Evolutionary conservation across 2,888 invertebrate species (phyloP).

Genomic region (Microdon myrmicae): DNA sequence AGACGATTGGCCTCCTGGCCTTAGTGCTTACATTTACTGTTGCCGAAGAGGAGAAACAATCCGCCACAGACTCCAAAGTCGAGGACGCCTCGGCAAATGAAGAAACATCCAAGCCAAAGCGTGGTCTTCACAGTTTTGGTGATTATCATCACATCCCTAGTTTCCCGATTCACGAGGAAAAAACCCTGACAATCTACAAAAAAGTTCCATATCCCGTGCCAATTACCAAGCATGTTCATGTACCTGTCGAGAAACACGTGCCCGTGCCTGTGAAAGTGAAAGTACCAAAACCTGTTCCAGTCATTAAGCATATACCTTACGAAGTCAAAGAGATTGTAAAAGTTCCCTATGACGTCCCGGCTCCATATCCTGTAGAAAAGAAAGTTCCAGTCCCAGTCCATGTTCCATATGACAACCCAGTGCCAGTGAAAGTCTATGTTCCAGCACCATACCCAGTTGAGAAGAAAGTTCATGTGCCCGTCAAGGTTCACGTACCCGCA

Average conservation of each 20-base stretch:
- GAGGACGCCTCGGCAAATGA: conserved; percentile 68
- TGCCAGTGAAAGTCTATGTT: conserved; percentile 77
- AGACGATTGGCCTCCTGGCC: conserved; percentile 67
- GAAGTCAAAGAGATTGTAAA: conserved; percentile 83
- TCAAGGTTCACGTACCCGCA: conserved; percentile 80
- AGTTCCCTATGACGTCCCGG: conserved; percentile 81
- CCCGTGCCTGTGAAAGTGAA: conserved; percentile 73
- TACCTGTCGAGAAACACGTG: conserved; percentile 74
- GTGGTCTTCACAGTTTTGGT: conserved; percentile 74
- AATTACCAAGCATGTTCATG: conserved; percentile 72
- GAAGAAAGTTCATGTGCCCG: conserved; percentile 76
- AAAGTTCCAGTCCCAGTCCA: conserved; percentile 80
- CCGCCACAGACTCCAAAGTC: conserved; percentile 68
- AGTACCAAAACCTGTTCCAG: conserved; percentile 78
- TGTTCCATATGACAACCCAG: conserved; percentile 80
- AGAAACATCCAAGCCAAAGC: conserved; percentile 78
- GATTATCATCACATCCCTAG: conserved; percentile 63
- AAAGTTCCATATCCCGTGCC: conserved; percentile 79
- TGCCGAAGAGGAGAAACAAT: conserved; percentile 72
- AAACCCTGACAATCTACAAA: conserved; percentile 79
- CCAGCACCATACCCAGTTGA: conserved; percentile 76
- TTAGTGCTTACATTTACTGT: conserved; percentile 72
- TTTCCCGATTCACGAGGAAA: conserved; percentile 69
- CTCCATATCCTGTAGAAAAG: conserved; percentile 82
- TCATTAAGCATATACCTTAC: conserved; percentile 75